A percentile compares a stretch with the other conserved stretches of the same genome.
Conservation (phyloP, 2,113 vertebrate genomes). For the Cavia aperea region DNA sequence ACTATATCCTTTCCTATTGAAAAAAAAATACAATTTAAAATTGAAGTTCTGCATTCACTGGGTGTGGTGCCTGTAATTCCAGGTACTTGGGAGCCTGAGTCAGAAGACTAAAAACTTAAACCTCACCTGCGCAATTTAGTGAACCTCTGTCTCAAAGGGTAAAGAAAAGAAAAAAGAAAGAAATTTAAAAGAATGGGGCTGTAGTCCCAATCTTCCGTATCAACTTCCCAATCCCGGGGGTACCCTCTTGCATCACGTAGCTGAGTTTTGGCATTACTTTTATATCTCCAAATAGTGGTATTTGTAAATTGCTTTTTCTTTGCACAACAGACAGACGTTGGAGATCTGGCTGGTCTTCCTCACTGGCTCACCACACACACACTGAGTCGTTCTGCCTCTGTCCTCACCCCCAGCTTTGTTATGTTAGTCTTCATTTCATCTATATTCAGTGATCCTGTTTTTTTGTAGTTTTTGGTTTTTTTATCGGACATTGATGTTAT, state of each 20-base stretch:
- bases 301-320: neutral
- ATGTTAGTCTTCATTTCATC: neutral
- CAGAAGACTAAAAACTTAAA: neutral
- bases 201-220: neutral
- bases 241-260: neutral
- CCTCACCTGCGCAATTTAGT: neutral
- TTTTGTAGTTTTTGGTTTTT: neutral
- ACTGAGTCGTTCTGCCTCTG: neutral
- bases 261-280: neutral
- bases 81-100: neutral
- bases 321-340: neutral
- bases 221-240: neutral
- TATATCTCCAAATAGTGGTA: neutral
- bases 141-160: neutral
- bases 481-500: neutral
- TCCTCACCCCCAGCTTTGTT: neutral
- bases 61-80: neutral
- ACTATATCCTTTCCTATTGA: neutral
- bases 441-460: neutral
- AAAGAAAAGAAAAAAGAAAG: no score
- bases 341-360: neutral
- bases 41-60: neutral
- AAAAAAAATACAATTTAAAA: conserved; percentile 2
- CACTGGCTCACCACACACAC: neutral
- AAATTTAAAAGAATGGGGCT: neutral